Conservation (phyloP, 2,888 invertebrate genomes). For the Tipula helvola region DNA sequence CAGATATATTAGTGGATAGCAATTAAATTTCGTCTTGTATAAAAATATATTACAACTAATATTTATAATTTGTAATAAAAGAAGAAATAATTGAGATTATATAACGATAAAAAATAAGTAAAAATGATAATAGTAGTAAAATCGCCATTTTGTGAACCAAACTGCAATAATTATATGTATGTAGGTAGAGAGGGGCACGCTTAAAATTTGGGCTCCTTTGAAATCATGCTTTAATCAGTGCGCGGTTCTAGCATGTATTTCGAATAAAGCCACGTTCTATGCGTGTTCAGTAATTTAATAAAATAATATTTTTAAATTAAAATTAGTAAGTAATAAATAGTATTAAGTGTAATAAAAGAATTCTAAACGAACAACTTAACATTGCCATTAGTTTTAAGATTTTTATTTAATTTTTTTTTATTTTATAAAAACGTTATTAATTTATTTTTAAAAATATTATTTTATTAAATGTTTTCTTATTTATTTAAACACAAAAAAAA, state of each 20-base stretch:
- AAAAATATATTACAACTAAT: conserved; percentile 15
- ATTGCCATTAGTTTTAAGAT: background rate
- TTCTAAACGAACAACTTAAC: background rate
- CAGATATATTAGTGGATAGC: background rate
- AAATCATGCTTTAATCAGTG: background rate
- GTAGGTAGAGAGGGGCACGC: background rate
- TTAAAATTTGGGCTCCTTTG: background rate
- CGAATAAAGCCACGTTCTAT: background rate
- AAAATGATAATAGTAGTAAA: background rate
- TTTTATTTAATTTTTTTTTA: no score
- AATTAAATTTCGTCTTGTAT: background rate
- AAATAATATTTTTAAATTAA: background rate
- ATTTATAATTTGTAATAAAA: background rate
- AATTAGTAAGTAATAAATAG: background rate
- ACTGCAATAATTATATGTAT: background rate
- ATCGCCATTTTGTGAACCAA: background rate
- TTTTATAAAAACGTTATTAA: background rate
- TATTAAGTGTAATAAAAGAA: conserved; percentile 4
- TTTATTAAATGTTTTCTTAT: background rate
- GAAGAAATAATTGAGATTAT: background rate
- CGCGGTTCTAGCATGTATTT: background rate
- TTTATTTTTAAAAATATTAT: background rate
- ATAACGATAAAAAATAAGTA: background rate
- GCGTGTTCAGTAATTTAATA: background rate
- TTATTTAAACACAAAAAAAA: background rate